These are phyloP conservation scores for Leptodactylus fuscus DNA, from an alignment of 2,113 vertebrate species.

Conservation along the genomic window DNA sequence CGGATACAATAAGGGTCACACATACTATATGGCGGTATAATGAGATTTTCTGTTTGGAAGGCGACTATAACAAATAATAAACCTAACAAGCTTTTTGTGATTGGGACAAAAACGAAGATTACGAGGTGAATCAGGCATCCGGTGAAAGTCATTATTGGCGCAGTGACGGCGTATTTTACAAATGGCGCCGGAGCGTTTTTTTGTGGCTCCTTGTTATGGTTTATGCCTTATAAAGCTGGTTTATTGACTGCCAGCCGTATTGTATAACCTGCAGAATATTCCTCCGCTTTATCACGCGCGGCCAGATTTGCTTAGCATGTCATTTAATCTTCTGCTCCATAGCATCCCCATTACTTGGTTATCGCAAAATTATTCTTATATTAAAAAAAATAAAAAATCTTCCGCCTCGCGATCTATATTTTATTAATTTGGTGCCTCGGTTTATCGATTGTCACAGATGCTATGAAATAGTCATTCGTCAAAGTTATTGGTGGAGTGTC, in stretches of 20 bases:
- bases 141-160: not conserved
- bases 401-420: constrained; percentile 68
- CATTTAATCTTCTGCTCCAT: constrained; percentile 75
- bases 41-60: not conserved
- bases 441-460: constrained; percentile 67
- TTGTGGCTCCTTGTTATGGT: constrained; percentile 17
- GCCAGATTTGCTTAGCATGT: constrained; percentile 73
- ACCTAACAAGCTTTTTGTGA: constrained; percentile 35
- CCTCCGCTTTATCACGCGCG: constrained; percentile 72
- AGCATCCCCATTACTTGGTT: constrained; percentile 70
- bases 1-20: not conserved
- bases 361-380: constrained; percentile 72
- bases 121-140: constrained; percentile 43
- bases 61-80: constrained; percentile 54
- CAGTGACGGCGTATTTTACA: constrained; percentile 44
- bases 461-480: constrained; percentile 67
- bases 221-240: constrained; percentile 63
- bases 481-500: constrained; percentile 64
- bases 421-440: constrained; percentile 69
- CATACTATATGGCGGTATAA: constrained; percentile 49
- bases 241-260: constrained; percentile 65
- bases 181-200: not conserved
- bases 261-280: constrained; percentile 64
- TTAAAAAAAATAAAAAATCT: constrained; percentile 65
- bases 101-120: constrained; percentile 41